Base-by-base conservation (phyloP, 2,113 vertebrate genomes). In the Phylloscopus trochiloides region DNA sequence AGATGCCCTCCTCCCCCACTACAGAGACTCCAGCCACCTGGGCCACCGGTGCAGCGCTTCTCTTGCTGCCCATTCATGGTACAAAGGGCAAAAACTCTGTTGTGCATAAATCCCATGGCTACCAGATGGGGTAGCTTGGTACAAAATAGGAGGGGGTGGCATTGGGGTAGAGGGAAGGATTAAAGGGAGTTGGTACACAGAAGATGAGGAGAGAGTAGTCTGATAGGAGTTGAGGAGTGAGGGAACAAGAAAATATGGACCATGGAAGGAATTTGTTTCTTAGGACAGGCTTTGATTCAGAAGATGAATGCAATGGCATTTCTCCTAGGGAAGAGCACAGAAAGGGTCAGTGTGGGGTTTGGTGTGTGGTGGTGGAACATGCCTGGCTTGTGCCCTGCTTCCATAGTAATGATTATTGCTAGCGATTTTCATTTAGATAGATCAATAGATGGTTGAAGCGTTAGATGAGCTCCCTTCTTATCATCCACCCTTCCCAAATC, bases 381-480 rank as follows among this genome's bases (percentile, higher is more conserved):
- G 5, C 22, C 34, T 70, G 38, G 19, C 54, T 42, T 51, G 50
- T 70, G 29, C 29, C 22, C 48, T 58, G 34, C 36, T 88, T 86
- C 70, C 36, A 4, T 3, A 50, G 48, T 17, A 57, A 42, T n/a
- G 47, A 43, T 29, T 45, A 25, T n/a, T 22, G 50, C 43, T 36
- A 19, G 48, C 5, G 2, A 16, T 36, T 81, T 54, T 43, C 25
- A 10, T 74, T 73, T 59, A 67, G 52, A 26, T 55, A 36, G n/a
- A 48, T 59, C 45, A 26, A 0, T 0, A 0, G 40, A 29, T 52
- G 24, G 21, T 65, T 12, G 9, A 52, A 45, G n/a, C 1, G 0
- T 73, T 45, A 65, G 19, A 45, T 52, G 31, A 28, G n/a, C 36
- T 74, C 34, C 36, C 47, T 77, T 70, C 31, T 61, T 51, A 78